phyloP scores from a whole-genome alignment of 2,113 vertebrate species.

The Gallinago jamesoni region DNA sequence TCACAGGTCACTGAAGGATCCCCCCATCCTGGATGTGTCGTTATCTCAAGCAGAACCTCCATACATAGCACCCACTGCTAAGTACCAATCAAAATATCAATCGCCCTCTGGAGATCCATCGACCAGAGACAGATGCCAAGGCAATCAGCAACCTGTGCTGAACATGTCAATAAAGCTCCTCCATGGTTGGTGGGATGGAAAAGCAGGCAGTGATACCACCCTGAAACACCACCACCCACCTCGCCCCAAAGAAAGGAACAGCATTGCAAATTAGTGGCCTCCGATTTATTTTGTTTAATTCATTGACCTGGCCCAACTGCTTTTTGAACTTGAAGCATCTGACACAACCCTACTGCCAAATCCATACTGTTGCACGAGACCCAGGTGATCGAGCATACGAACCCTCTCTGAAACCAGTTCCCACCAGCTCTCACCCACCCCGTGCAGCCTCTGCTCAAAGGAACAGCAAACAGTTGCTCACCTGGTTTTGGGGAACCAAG shows the following conservation, averaged over 20 bases:
- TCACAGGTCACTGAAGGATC: not conserved
- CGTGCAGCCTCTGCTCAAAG: accelerated
- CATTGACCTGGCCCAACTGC: not conserved
- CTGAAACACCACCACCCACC: not conserved
- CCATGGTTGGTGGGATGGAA: not conserved
- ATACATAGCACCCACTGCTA: not conserved
- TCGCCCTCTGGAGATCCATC: not conserved
- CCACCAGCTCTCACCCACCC: not conserved
- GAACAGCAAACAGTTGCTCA: not conserved
- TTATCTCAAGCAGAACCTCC: not conserved
- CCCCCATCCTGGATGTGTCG: too few relatives aligned
- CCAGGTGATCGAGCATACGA: accelerated
- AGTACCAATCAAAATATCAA: not conserved
- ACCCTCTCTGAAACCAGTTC: not conserved
- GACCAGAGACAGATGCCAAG: not conserved
- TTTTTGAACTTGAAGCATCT: not conserved
- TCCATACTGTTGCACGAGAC: not conserved
- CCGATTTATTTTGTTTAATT: not conserved
- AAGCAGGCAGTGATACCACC: not conserved
- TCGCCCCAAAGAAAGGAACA: not conserved
- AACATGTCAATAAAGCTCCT: not conserved
- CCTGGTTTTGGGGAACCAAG: not conserved
- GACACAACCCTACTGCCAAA: not conserved
- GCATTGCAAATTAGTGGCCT: not conserved
- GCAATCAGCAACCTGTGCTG: not conserved